A percentile compares a stretch with the other conserved stretches of the same genome.
These are phyloP conservation scores for Cryptoleucopteryx plumbea DNA, from an alignment of 2,113 vertebrate genomes.

Conservation along the genomic window DNA sequence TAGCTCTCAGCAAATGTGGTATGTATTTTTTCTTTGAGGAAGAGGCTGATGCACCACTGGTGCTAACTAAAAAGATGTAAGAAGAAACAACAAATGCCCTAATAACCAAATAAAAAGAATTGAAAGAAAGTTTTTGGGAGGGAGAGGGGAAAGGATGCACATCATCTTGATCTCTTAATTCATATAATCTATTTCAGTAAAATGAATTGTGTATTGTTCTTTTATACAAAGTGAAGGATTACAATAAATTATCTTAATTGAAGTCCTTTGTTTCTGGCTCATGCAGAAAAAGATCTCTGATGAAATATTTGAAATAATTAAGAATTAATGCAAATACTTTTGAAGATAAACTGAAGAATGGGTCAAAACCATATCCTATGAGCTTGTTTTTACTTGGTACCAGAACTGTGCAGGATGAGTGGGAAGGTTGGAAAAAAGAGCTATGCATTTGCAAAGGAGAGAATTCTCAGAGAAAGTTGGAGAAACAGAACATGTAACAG, in stretches of 20 bases:
- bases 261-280: neutral
- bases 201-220: neutral
- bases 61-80: neutral
- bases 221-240: neutral
- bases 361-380: neutral
- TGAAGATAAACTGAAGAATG: neutral
- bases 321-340: neutral
- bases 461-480: neutral
- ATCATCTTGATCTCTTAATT: neutral
- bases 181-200: neutral
- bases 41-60: neutral
- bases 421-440: neutral
- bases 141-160: neutral
- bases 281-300: neutral
- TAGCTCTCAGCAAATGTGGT: neutral
- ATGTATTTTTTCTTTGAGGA: neutral
- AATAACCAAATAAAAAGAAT: neutral
- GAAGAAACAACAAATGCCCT: neutral
- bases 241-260: neutral
- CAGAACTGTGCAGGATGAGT: neutral
- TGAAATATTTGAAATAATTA: conserved; percentile 1
- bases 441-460: neutral
- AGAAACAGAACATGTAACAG: neutral
- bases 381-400: neutral
- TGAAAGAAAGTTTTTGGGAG: neutral